Evolutionary conservation across 1,140 invertebrate species (phyloP), one percentile per base, ranked within the genome.

Genomic region (Diabrotica virgifera): DNA sequence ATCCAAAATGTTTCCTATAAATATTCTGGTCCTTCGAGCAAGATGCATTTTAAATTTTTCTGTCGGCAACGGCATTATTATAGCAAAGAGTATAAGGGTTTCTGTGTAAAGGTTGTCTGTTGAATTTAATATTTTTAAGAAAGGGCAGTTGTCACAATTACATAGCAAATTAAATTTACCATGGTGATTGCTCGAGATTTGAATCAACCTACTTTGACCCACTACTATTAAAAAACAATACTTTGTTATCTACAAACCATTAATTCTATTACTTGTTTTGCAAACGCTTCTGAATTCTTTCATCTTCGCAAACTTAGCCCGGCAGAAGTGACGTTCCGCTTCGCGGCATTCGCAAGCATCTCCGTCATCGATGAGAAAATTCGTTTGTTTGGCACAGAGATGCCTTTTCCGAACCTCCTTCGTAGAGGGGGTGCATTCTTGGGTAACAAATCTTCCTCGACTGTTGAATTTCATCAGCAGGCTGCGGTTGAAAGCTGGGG

Each of bases 401-500:
- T 14, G 38, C 11, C 36, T 12, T 38, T 37, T 59, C 7, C 37
- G 38, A 9, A n/a, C 52, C 11, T 13, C 35, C 11, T 35, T 24
- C 36, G 36, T 59, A 57, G 11, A 57, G 60, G n/a, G 57, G 6
- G 61, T 53, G 24, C 59, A 36, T 11, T 58, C 60, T 7, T 46
- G 36, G 5, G 55, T 13, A 10, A 57, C 35, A 12, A 11, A 59
- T 10, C 50, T 53, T 24, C 67, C 67, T 36, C 62, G 65, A 9
- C 40, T 36, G 24, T 68, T 60, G 38, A 68, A 68, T 11, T 51
- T 53, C 63, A 68, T 65, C 11, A 14, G 52, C 4, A 36, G 38
- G 51, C 14, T 38, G 12, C 12, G 40, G 56, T 63, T 56, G 54
- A 54, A 57, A 37, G 61, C 59, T 12, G 61, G 37, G 7, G 58